A percentile compares a stretch with the other conserved stretches of the same genome.
phyloP scores from a whole-genome alignment of 1,140 invertebrate genomes.

The Drosophila ogumai region DNA sequence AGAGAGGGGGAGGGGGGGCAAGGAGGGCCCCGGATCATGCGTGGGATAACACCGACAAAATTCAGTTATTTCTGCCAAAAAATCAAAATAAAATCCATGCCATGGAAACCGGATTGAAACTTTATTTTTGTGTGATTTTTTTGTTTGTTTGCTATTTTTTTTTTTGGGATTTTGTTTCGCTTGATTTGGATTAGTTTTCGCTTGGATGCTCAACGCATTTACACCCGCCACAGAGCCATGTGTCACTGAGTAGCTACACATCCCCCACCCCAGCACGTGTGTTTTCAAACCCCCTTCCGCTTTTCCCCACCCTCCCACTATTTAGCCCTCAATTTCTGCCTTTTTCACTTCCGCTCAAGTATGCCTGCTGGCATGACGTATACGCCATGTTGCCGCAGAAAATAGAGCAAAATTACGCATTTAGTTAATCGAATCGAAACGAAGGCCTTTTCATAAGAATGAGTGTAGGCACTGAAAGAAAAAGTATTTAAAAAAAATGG shows the following conservation, averaged over 20 bases:
- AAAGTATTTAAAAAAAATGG: background rate
- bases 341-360: conserved; percentile 33
- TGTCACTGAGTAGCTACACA: conserved; percentile 24
- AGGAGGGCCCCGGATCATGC: conserved; percentile 31
- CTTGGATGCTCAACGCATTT: conserved; percentile 54
- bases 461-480: conserved; percentile 1
- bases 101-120: conserved; percentile 50
- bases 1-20: background rate
- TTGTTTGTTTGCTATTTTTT: conserved; percentile 25
- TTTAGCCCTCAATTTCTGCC: conserved; percentile 7
- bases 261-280: background rate
- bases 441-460: conserved; percentile 33
- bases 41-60: conserved; percentile 52
- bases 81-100: conserved; percentile 36
- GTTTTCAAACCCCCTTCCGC: background rate
- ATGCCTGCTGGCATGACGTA: conserved; percentile 54
- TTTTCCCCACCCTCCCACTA: background rate
- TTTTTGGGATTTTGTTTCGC: conserved; percentile 41
- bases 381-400: conserved; percentile 56
- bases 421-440: conserved; percentile 64
- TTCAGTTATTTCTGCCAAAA: conserved; percentile 39
- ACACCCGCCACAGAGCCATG: conserved; percentile 47
- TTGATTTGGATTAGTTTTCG: conserved; percentile 55
- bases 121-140: conserved; percentile 37
- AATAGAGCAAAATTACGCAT: conserved; percentile 61